Percentiles rank a stretch among this genome's conserved stretches.
These are phyloP conservation scores for Drosophila aff. DNA, from an alignment of 1,140 invertebrate species.

Conservation along the genomic window DNA sequence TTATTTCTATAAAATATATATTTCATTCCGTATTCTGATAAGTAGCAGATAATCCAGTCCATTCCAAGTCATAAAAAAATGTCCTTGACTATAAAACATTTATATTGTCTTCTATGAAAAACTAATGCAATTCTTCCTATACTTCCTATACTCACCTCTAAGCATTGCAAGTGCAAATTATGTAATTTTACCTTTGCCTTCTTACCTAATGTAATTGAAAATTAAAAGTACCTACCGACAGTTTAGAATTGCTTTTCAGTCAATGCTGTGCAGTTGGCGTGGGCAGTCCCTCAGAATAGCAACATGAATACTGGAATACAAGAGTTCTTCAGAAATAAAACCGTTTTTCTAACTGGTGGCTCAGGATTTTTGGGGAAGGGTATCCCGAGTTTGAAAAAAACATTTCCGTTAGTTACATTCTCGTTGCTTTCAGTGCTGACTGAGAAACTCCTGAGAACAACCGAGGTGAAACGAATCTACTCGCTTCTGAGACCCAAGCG, in stretches of 20 bases:
- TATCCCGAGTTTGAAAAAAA: not conserved
- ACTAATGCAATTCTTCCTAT: no score
- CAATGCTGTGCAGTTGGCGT: slow-evolving; percentile 54
- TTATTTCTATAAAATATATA: no score
- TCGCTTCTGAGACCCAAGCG: slow-evolving; percentile 91
- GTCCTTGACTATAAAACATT: no score
- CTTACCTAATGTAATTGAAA: not conserved
- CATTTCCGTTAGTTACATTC: not conserved
- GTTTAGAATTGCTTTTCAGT: slow-evolving; percentile 5
- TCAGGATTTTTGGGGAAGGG: slow-evolving; percentile 56
- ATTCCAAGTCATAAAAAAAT: no score
- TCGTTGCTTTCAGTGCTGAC: slow-evolving; percentile 87
- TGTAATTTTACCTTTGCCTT: not conserved
- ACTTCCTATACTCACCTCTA: not conserved
- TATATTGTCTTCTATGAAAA: no score
- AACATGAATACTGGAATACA: slow-evolving; percentile 47
- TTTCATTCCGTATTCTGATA: no score
- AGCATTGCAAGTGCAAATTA: not conserved
- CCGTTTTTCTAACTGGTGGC: slow-evolving; percentile 46
- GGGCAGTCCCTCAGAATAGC: not conserved
- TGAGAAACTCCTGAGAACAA: slow-evolving; percentile 92
- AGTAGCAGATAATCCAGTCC: no score
- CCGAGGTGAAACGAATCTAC: slow-evolving; percentile 89
- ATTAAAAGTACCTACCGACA: slow-evolving; percentile 2
- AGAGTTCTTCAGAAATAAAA: slow-evolving; percentile 52